Percentiles rank a stretch among this genome's conserved stretches.
These are phyloP conservation scores for Andrena marginata DNA, from an alignment of 2,888 invertebrate genomes.

Conservation along the genomic window DNA sequence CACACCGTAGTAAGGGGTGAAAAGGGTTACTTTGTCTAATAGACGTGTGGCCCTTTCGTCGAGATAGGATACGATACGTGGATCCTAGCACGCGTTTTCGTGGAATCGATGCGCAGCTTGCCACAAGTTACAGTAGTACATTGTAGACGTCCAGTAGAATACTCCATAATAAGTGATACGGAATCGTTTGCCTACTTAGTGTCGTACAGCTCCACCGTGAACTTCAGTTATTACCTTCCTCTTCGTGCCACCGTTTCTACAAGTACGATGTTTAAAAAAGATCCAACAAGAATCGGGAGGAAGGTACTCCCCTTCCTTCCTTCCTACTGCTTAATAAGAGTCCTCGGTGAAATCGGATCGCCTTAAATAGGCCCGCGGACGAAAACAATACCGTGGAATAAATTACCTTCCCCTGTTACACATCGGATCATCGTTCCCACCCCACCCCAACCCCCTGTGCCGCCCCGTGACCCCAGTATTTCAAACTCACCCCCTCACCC, in stretches of 20 bases:
- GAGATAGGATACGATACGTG: too few species aligned
- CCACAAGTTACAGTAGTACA: too few species aligned
- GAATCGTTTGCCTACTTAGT: too few species aligned
- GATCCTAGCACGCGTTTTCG: too few species aligned
- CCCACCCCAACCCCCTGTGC: not conserved
- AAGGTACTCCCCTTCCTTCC: not conserved
- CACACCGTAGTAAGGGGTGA: not conserved
- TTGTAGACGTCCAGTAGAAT: too few species aligned
- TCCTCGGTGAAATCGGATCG: conserved; percentile 34
- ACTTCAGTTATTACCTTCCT: not conserved
- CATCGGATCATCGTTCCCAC: conserved; percentile 20
- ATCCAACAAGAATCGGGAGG: not conserved
- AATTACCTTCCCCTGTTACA: conserved; percentile 42
- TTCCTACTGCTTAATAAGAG: conserved; percentile 28
- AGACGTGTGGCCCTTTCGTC: not conserved
- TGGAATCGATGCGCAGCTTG: too few species aligned
- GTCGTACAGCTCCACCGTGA: not conserved
- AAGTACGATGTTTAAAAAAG: conserved; percentile 20
- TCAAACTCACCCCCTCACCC: conserved; percentile 21
- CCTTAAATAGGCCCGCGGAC: conserved; percentile 35
- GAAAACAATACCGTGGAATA: conserved; percentile 52
- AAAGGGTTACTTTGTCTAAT: not conserved
- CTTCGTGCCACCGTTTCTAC: conserved; percentile 1
- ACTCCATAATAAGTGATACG: too few species aligned
- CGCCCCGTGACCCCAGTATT: conserved; percentile 2